These are phyloP conservation scores for Nothocercus nigrocapillus DNA, from an alignment of 2,113 vertebrate species.

Conservation along the genomic window DNA sequence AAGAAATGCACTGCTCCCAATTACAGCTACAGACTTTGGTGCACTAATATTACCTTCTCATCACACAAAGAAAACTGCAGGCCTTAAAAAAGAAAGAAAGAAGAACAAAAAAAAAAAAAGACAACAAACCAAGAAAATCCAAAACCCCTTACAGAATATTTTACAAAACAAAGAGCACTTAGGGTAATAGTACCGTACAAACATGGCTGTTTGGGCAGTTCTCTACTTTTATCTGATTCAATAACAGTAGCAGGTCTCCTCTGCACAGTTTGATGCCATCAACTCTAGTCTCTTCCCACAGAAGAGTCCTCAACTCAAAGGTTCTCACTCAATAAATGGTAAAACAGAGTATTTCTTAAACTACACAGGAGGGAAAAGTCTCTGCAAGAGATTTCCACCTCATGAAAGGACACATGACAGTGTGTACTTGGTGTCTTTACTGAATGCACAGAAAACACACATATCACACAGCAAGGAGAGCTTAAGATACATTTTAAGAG, in stretches of 20 bases:
- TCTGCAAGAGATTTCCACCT: neutral
- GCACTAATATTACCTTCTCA: neutral
- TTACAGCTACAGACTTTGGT: neutral
- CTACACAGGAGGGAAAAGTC: neutral
- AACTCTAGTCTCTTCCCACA: neutral
- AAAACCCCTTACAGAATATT: neutral
- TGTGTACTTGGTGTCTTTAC: neutral
- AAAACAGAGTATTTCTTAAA: neutral
- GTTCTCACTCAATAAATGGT: neutral
- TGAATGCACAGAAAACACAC: neutral
- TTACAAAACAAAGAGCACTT: neutral
- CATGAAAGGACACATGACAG: neutral
- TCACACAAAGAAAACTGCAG: neutral
- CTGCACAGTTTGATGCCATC: neutral
- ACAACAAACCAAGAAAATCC: too few relatives aligned
- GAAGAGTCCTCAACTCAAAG: neutral
- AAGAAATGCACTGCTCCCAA: neutral
- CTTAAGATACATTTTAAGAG: neutral
- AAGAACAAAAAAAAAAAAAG: too few relatives aligned
- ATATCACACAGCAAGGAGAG: neutral
- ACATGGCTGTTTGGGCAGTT: neutral
- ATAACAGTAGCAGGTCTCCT: neutral
- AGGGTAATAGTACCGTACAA: neutral
- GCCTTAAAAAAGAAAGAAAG: neutral
- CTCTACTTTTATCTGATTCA: neutral